phyloP scores from a whole-genome alignment of 2,888 invertebrate species.

The Willowsia nigromaculata region DNA sequence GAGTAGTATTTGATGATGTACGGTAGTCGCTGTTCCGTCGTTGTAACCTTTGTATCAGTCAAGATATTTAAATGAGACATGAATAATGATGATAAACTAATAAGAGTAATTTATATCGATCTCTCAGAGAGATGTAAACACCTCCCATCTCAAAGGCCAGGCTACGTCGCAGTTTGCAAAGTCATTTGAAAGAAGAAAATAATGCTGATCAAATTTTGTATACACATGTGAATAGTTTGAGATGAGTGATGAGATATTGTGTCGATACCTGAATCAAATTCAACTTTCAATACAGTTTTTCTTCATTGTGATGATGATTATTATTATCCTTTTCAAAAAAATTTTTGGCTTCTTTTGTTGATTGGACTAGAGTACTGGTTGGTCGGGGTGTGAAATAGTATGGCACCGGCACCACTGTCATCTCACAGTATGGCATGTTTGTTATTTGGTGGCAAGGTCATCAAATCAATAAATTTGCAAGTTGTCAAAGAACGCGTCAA shows the following conservation, averaged over 20 bases:
- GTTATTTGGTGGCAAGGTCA: slow-evolving; percentile 35
- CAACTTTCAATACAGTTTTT: background rate
- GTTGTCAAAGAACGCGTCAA: background rate
- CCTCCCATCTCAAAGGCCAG: slow-evolving; percentile 13
- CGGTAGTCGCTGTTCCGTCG: background rate
- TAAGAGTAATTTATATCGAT: slow-evolving; percentile 41
- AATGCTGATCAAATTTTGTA: background rate
- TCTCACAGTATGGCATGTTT: background rate
- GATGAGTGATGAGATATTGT: background rate
- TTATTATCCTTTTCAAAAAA: background rate
- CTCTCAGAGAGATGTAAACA: slow-evolving; percentile 41
- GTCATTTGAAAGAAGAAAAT: background rate
- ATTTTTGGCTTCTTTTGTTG: slow-evolving; percentile 8
- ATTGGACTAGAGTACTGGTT: too few relatives aligned
- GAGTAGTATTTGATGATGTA: background rate
- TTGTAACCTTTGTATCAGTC: background rate
- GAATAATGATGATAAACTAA: slow-evolving; percentile 27
- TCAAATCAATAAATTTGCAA: slow-evolving; percentile 34
- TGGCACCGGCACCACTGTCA: background rate
- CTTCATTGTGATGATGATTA: background rate
- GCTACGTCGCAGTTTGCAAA: background rate
- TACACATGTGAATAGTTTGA: background rate
- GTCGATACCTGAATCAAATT: background rate
- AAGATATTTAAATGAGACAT: background rate
- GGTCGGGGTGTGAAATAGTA: slow-evolving; percentile 36